Percentiles rank a stretch among this genome's conserved stretches.
phyloP scores from a whole-genome alignment of 1,140 invertebrate genomes.

The roundworm (Caenorhabditis elegans) region WBcel235 BX284606.5:17421501-17422000 shows the following conservation, averaged over 20 bases:
- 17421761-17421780: slow-evolving; percentile 1
- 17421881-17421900: not conserved
- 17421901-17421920: not conserved
- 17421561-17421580: not conserved
- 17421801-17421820: not conserved
- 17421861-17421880: not conserved
- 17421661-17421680: not conserved
- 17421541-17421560: not conserved
- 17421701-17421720: not conserved
- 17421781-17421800: slow-evolving; percentile 20
- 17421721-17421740: not conserved
- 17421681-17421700: not conserved
- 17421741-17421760: not conserved
- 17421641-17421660: slow-evolving; percentile 15
- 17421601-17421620: not conserved
- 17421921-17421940: slow-evolving; percentile 12
- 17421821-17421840: slow-evolving; percentile 2
- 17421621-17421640: not conserved
- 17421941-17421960: not conserved
- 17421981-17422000: slow-evolving; percentile 18
- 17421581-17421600: not conserved
- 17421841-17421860: not conserved
- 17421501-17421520: slow-evolving; percentile 1
- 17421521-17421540: slow-evolving; percentile 1
- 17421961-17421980: not conserved